phyloP scores from a whole-genome alignment of 1,140 invertebrate genomes.

The Drosophila persimilis region DNA sequence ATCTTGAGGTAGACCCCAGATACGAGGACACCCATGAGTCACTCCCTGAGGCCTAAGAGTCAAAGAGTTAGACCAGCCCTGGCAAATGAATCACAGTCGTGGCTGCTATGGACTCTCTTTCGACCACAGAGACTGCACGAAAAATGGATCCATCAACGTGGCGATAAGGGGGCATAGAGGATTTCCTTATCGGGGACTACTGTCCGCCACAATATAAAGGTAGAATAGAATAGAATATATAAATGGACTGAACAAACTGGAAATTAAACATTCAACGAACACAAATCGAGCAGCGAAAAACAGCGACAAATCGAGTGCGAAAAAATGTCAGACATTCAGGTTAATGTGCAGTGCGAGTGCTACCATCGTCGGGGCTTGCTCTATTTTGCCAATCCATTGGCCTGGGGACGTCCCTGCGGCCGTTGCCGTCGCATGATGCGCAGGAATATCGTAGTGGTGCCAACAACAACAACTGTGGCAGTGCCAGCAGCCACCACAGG shows the following conservation, averaged over 20 bases:
- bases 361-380: conserved; percentile 49
- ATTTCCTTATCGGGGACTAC: conserved; percentile 8
- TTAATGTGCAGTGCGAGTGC: conserved; percentile 62
- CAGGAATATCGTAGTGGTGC: conserved; percentile 50
- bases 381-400: conserved; percentile 28
- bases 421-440: conserved; percentile 61
- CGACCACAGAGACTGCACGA: neutral
- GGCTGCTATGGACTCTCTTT: no score
- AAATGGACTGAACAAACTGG: neutral
- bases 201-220: neutral
- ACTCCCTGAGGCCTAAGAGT: neutral
- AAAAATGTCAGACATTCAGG: conserved; percentile 24
- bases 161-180: conserved; percentile 3
- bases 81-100: conserved; percentile 8
- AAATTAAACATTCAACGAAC: conserved; percentile 8
- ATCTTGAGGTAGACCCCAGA: neutral
- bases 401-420: conserved; percentile 60
- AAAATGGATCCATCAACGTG: conserved; percentile 5
- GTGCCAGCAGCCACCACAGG: conserved; percentile 14
- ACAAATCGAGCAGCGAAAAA: neutral
- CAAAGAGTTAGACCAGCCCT: neutral
- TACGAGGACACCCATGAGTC: conserved; percentile 2
- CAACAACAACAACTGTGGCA: conserved; percentile 21
- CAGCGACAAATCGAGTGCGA: neutral
- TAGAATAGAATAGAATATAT: conserved; percentile 18